A percentile compares a stretch with the other conserved stretches of the same genome.
Conservation (phyloP, 2,113 vertebrate species). For the Rynchops niger region DNA sequence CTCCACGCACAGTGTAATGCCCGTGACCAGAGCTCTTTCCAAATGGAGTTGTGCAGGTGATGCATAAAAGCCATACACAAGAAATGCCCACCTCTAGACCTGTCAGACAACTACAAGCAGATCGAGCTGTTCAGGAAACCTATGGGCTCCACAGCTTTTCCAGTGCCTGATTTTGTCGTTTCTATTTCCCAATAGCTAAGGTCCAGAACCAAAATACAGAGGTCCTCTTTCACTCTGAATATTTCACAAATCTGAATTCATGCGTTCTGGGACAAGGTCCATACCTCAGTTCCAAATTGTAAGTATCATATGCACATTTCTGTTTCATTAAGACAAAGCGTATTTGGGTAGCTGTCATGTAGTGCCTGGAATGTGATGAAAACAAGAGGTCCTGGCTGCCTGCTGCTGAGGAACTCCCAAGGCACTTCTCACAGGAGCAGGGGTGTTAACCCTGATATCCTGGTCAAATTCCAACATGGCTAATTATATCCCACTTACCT, state of each 20-base stretch:
- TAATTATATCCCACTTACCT: slow-evolving; percentile 63
- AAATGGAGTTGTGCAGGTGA: neutral
- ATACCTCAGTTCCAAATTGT: neutral
- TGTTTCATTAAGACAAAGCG: slow-evolving; percentile 16
- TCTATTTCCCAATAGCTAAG: neutral
- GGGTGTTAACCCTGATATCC: slow-evolving; percentile 62
- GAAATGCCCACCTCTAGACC: neutral
- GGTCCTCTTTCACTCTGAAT: neutral
- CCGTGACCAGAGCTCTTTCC: neutral
- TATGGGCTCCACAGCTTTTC: neutral
- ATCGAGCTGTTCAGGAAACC: neutral
- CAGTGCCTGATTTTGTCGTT: neutral
- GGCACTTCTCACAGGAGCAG: slow-evolving; percentile 43
- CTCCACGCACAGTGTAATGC: fast-evolving
- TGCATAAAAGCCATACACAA: neutral
- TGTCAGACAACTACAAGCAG: neutral
- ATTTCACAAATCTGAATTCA: neutral
- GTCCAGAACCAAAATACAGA: neutral
- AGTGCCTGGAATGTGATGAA: slow-evolving; percentile 56
- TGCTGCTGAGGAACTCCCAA: slow-evolving; percentile 57
- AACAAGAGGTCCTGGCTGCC: slow-evolving; percentile 58
- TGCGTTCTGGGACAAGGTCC: neutral
- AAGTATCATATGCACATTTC: neutral
- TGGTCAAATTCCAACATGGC: slow-evolving; percentile 59
- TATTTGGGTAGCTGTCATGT: slow-evolving; percentile 59